Evolutionary conservation across 37 sponge, comb jelly and placozoan genomes (phyloP).

Genomic region (Ianthella basta): DNA sequence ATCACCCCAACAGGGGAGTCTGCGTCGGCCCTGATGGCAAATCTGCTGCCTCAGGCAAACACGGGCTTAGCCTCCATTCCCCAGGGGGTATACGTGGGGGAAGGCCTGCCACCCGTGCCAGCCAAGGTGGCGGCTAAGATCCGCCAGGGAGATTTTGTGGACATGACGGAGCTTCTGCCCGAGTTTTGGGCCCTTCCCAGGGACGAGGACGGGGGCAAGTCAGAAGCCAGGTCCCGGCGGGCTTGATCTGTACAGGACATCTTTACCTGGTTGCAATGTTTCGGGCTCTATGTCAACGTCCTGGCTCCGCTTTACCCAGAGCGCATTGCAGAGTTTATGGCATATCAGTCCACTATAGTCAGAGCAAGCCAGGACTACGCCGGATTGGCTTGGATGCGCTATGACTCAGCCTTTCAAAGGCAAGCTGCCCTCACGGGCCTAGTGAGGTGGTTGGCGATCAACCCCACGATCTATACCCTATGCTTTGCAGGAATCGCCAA

Average conservation of each 20-base stretch:
- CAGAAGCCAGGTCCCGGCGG: not conserved
- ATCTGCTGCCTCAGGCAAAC: not conserved
- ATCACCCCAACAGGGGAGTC: not conserved
- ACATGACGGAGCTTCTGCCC: not conserved
- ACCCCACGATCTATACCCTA: constrained; percentile 42
- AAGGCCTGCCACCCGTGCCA: not conserved
- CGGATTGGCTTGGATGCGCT: constrained; percentile 32
- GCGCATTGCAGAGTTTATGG: constrained; percentile 31
- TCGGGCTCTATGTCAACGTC: constrained; percentile 17
- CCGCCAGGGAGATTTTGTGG: not conserved
- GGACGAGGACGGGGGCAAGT: not conserved
- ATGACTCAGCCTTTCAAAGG: constrained; percentile 50
- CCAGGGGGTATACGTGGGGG: not conserved
- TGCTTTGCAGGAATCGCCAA: constrained; percentile 38
- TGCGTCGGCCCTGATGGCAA: not conserved
- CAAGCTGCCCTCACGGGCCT: constrained; percentile 27
- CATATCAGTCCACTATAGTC: constrained; percentile 31
- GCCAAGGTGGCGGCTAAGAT: not conserved
- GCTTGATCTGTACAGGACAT: constrained; percentile 33
- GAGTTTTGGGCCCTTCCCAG: not conserved
- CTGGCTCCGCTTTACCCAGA: constrained; percentile 4
- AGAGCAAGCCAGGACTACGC: constrained; percentile 28
- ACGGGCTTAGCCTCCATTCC: not conserved
- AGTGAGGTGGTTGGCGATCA: constrained; percentile 25
- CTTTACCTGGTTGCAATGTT: constrained; percentile 61